Conservation (phyloP, 2,113 vertebrate species). For the Azemiops feae region DNA sequence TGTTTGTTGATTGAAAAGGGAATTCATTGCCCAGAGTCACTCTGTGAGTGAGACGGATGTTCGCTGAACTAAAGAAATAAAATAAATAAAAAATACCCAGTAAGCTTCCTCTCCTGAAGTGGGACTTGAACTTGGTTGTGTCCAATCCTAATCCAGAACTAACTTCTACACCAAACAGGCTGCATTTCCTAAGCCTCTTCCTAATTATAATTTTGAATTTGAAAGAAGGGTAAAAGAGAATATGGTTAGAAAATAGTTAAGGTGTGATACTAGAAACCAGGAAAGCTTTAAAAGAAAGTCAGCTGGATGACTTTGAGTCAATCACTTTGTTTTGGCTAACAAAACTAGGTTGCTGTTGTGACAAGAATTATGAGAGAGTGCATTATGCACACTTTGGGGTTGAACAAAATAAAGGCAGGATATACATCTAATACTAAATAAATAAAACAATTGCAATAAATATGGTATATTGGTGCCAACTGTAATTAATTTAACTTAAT, state of each 20-base stretch:
- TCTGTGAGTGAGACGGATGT: too few relatives aligned
- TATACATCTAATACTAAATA: not conserved
- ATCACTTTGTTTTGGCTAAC: not conserved
- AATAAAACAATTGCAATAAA: not conserved
- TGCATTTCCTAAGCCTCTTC: not conserved
- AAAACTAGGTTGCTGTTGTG: not conserved
- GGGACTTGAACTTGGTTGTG: not conserved
- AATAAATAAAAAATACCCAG: not conserved
- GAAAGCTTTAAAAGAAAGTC: not conserved
- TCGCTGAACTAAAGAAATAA: not conserved
- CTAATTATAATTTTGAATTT: not conserved
- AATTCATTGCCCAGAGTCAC: too few relatives aligned
- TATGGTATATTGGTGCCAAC: not conserved
- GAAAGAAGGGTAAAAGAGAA: not conserved
- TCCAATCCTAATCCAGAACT: not conserved
- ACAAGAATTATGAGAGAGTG: not conserved
- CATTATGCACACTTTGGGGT: not conserved
- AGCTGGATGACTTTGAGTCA: not conserved
- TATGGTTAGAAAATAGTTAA: not conserved
- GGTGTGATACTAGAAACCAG: not conserved
- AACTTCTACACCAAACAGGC: not conserved
- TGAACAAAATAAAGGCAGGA: not conserved
- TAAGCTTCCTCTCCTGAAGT: not conserved
- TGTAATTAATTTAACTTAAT: not conserved
- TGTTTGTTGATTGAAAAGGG: not conserved